Evolutionary conservation across 2,113 vertebrate genomes (phyloP).

Genomic region (Apodemus sylvaticus): DNA sequence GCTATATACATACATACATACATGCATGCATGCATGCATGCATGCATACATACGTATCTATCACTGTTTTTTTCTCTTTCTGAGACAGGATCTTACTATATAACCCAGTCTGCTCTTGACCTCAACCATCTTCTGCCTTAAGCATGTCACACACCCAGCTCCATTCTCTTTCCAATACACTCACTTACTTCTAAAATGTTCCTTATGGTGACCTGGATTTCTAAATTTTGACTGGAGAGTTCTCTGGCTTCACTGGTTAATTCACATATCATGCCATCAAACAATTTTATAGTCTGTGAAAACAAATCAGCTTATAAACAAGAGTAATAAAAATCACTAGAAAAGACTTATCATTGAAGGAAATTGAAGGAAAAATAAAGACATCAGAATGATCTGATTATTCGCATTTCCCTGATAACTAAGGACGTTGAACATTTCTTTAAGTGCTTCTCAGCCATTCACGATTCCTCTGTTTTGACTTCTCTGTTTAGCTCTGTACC

Average conservation of each 20-base stretch:
- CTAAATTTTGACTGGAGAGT: slow-evolving; percentile 91
- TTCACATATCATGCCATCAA: slow-evolving; percentile 91
- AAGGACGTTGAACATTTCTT: no score
- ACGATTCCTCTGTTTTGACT: no score
- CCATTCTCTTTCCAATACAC: not conserved
- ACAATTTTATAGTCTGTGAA: slow-evolving; percentile 89
- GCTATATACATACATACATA: no score
- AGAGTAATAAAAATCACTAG: slow-evolving; percentile 35
- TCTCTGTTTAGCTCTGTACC: no score
- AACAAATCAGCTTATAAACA: slow-evolving; percentile 65
- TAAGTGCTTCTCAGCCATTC: no score
- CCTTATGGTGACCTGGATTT: slow-evolving; percentile 87
- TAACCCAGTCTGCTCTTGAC: not conserved
- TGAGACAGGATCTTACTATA: not conserved
- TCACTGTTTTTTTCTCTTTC: not conserved
- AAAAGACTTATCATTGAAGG: not conserved
- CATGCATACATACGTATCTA: no score
- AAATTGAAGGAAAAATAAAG: slow-evolving; percentile 18
- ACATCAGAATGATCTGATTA: not conserved
- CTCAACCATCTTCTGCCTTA: not conserved
- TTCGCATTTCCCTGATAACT: not conserved
- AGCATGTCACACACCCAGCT: not conserved
- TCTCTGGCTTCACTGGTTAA: slow-evolving; percentile 88
- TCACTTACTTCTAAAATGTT: slow-evolving; percentile 90
- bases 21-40: no score